Conservation (phyloP, 2,113 vertebrate genomes). For the Apodemus speciosus region DNA sequence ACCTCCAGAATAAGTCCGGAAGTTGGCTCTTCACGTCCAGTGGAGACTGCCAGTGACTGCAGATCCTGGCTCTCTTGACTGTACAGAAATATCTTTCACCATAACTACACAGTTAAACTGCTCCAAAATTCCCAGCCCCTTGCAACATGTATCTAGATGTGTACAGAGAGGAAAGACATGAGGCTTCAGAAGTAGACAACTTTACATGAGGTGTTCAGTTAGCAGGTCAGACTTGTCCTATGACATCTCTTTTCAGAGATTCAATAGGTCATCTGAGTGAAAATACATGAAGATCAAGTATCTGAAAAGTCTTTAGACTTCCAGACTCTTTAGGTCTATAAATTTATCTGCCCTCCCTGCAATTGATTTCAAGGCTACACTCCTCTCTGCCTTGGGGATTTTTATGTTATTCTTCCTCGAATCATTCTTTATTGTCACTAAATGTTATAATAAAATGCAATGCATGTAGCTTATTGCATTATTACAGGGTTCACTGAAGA, state of each 20-base stretch:
- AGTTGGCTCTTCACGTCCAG: too few relatives aligned
- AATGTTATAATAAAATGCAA: conserved; percentile 61
- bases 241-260: background rate
- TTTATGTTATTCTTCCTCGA: conserved; percentile 67
- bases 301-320: conserved; percentile 32
- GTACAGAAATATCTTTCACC: background rate
- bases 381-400: conserved; percentile 66
- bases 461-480: conserved; percentile 27
- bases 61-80: background rate
- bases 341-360: conserved; percentile 38
- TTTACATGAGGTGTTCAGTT: background rate
- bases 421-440: conserved; percentile 73
- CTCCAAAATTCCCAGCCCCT: background rate
- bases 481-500: conserved; percentile 52
- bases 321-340: background rate
- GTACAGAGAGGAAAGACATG: background rate
- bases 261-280: background rate
- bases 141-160: background rate
- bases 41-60: background rate
- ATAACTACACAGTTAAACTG: background rate
- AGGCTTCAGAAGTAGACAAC: background rate
- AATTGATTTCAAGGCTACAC: conserved; percentile 59
- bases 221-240: background rate
- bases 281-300: background rate
- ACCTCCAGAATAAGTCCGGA: background rate